Percentiles rank a stretch among this genome's conserved stretches.
These are phyloP conservation scores for Antheraea mylitta DNA, from an alignment of 1,140 invertebrate genomes.

Conservation along the genomic window DNA sequence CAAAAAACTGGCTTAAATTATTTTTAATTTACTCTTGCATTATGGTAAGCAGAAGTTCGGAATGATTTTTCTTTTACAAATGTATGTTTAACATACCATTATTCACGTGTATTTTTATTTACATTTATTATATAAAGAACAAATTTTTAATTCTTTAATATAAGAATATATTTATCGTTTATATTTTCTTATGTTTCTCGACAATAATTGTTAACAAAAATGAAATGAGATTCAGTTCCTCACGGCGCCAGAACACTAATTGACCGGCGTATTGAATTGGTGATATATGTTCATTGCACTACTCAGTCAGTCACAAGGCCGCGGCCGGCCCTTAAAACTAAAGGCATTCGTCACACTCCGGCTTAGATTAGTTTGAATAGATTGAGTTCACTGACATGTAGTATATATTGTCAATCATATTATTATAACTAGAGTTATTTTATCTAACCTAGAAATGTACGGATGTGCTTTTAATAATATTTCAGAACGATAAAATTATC, in stretches of 20 bases:
- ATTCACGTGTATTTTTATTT: too few species aligned
- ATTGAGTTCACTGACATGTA: conserved; percentile 7
- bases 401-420: neutral
- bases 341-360: conserved; percentile 47
- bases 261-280: conserved; percentile 54
- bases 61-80: neutral
- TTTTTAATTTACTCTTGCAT: neutral
- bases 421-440: neutral
- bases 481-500: too few species aligned
- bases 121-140: neutral
- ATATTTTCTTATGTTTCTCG: neutral
- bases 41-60: neutral
- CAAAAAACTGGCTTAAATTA: neutral
- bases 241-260: conserved; percentile 47
- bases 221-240: conserved; percentile 26
- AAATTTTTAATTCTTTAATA: neutral
- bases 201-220: conserved; percentile 34
- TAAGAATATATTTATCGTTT: neutral
- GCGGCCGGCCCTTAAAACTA: conserved; percentile 29
- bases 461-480: too few species aligned
- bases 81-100: neutral
- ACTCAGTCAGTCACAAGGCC: conserved; percentile 26
- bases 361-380: conserved; percentile 15
- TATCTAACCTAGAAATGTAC: neutral
- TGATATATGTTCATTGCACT: conserved; percentile 51